phyloP scores from a whole-genome alignment of 2,113 vertebrate species.

The Nycticryphes semicollaris region DNA sequence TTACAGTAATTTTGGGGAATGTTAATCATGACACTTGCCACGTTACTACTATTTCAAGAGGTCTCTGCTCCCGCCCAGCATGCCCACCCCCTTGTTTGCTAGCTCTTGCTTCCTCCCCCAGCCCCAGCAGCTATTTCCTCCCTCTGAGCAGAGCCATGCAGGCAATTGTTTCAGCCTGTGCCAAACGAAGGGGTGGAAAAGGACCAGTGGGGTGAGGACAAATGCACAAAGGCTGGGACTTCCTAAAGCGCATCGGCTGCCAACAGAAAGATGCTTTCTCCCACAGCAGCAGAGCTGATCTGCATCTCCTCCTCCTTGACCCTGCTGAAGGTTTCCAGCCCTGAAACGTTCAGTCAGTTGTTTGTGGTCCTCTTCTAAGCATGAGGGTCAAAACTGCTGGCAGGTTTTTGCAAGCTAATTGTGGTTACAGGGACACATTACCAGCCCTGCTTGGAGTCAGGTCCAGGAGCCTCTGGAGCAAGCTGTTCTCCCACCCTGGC shows the following conservation, averaged over 20 bases:
- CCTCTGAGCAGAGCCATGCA: not conserved
- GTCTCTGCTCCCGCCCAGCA: not conserved
- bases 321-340: not conserved
- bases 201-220: not conserved
- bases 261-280: not conserved
- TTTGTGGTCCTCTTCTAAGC: not conserved
- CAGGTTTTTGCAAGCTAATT: not conserved
- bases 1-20: not conserved
- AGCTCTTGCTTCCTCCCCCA: not conserved
- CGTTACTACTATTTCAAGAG: not conserved
- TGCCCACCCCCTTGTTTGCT: not conserved
- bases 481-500: not conserved
- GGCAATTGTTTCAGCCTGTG: not conserved
- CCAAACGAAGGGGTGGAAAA: not conserved
- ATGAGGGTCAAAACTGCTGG: not conserved
- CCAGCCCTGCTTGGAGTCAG: not conserved
- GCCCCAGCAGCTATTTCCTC: not conserved
- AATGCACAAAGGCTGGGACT: not conserved
- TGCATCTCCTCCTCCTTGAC: not conserved
- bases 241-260: fast-evolving
- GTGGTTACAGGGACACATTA: fast-evolving
- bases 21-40: not conserved
- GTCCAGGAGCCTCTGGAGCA: not conserved
- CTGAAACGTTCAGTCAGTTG: not conserved
- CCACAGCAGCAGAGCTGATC: not conserved